Percentiles rank a stretch among this genome's conserved stretches.
Evolutionary conservation across 2,113 vertebrate species (phyloP).

Genomic region (Otus sunia): DNA sequence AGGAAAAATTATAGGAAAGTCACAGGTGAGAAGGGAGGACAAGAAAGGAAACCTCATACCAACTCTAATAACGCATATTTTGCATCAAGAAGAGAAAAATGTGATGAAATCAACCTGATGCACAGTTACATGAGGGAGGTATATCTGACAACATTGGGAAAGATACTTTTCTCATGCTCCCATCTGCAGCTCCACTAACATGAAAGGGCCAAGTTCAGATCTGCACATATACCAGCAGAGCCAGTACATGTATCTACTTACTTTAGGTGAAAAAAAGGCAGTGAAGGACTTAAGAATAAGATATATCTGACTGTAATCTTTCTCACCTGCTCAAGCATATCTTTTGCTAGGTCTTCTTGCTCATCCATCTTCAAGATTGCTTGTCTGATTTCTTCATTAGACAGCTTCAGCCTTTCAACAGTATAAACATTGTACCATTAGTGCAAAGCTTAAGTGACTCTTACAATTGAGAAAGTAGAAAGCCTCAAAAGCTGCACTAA

Average conservation of each 20-base stretch:
- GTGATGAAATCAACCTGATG: not conserved
- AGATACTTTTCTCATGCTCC: not conserved
- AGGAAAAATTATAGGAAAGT: not conserved
- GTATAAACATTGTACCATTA: constrained; percentile 22
- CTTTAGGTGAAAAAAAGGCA: not conserved
- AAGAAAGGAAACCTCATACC: not conserved
- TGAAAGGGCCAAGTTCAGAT: not conserved
- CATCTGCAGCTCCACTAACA: not conserved
- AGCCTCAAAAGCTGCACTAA: not conserved
- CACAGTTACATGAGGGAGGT: not conserved
- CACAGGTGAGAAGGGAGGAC: not conserved
- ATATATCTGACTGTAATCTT: not conserved
- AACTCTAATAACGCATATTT: not conserved
- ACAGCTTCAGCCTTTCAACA: constrained; percentile 87
- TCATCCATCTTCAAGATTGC: constrained; percentile 96
- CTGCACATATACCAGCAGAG: not conserved
- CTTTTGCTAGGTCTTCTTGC: constrained; percentile 94
- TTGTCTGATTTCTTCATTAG: constrained; percentile 93
- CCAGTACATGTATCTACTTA: not conserved
- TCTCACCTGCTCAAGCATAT: constrained; percentile 96
- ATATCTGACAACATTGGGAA: not conserved
- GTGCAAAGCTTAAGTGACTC: not conserved
- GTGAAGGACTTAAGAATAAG: not conserved
- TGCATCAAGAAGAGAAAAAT: not conserved
- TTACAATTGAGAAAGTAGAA: not conserved